These are phyloP conservation scores for Rhadina sibilatrix DNA, from an alignment of 2,113 vertebrate genomes.

Conservation along the genomic window DNA sequence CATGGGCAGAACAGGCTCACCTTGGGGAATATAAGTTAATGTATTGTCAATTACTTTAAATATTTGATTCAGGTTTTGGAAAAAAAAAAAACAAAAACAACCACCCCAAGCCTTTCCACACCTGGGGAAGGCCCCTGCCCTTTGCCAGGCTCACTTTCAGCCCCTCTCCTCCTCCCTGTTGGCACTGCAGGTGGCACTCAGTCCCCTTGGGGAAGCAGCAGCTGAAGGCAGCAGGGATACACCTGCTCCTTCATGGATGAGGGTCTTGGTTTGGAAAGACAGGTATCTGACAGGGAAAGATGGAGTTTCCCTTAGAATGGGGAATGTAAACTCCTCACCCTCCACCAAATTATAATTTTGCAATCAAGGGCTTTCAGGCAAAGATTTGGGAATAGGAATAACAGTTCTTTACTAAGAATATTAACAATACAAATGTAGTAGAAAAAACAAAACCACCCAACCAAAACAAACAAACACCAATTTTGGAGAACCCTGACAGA, in stretches of 20 bases:
- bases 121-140: neutral
- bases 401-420: too few relatives aligned
- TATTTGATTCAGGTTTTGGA: neutral
- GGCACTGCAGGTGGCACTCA: neutral
- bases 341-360: too few relatives aligned
- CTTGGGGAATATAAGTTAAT: neutral
- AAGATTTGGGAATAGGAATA: too few relatives aligned
- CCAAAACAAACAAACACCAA: too few relatives aligned
- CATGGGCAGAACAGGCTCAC: accelerated
- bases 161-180: neutral
- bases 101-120: neutral
- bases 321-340: too few relatives aligned
- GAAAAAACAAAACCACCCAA: too few relatives aligned
- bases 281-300: too few relatives aligned
- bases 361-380: too few relatives aligned
- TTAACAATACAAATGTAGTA: too few relatives aligned
- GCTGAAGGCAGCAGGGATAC: neutral
- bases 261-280: too few relatives aligned
- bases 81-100: neutral
- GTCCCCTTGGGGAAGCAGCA: neutral
- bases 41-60: neutral
- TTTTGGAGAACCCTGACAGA: too few relatives aligned
- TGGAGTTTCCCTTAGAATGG: too few relatives aligned
- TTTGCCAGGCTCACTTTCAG: neutral
- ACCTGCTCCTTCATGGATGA: neutral